Percentiles rank a stretch among this genome's conserved stretches.
These are phyloP conservation scores for Amphipyra tragopoginis DNA, from an alignment of 2,888 invertebrate genomes.

Conservation along the genomic window DNA sequence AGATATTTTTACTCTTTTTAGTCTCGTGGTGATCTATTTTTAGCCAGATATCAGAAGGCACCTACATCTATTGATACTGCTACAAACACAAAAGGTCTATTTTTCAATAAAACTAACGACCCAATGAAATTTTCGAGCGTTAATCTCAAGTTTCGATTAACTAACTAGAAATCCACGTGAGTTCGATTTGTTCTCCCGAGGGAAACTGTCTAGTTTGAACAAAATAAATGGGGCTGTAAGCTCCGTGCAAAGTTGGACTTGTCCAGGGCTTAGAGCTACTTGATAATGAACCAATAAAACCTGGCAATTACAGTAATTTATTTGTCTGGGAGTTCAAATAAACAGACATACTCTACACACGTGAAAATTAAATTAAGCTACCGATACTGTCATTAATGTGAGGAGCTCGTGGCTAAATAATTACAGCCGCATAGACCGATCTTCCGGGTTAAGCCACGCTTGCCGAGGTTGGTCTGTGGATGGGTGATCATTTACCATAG, in stretches of 20 bases:
- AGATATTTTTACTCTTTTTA: too few species aligned
- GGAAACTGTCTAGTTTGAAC: conserved; percentile 43
- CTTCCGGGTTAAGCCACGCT: too few species aligned
- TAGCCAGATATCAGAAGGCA: neutral
- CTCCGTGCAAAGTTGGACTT: conserved; percentile 23
- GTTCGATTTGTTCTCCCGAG: conserved; percentile 41
- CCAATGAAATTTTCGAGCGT: conserved; percentile 15
- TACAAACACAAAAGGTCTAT: neutral
- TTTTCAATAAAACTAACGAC: conserved; percentile 17
- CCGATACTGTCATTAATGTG: too few species aligned
- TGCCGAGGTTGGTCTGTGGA: too few species aligned
- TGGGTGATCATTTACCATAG: too few species aligned
- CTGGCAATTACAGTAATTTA: conserved; percentile 22
- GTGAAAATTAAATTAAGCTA: too few species aligned
- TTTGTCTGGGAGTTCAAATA: conserved; percentile 3
- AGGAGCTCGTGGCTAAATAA: too few species aligned
- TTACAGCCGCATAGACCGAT: too few species aligned
- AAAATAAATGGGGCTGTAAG: conserved; percentile 48
- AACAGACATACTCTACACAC: too few species aligned
- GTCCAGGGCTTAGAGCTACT: conserved; percentile 21
- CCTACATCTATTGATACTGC: neutral
- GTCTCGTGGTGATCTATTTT: neutral
- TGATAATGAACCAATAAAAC: conserved; percentile 28
- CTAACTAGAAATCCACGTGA: conserved; percentile 39
- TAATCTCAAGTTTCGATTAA: conserved; percentile 42